These are phyloP conservation scores for Phylloscopus trochilus DNA, from an alignment of 2,113 vertebrate species.

Conservation along the genomic window DNA sequence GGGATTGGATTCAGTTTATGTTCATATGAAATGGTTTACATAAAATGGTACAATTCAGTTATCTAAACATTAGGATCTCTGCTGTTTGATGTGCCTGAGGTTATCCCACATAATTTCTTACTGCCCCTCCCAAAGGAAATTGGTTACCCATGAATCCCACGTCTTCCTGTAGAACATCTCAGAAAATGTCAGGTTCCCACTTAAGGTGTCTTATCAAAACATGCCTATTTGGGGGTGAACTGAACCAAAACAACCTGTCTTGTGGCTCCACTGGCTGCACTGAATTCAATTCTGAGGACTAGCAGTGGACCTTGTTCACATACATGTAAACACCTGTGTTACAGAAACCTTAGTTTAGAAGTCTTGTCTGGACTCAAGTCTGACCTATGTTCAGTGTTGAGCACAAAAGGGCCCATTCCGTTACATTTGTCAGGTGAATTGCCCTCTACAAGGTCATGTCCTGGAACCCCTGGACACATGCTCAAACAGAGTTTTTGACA, in stretches of 20 bases:
- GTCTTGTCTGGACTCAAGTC: neutral
- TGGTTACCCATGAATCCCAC: neutral
- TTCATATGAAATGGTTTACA: neutral
- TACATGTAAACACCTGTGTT: neutral
- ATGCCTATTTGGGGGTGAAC: neutral
- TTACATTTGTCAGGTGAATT: neutral
- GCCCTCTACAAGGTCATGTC: neutral
- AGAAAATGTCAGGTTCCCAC: neutral
- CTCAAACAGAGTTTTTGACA: neutral
- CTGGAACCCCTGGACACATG: neutral
- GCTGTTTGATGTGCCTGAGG: neutral
- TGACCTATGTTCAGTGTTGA: neutral
- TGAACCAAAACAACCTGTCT: too few species aligned
- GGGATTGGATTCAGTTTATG: neutral
- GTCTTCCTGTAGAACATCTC: neutral
- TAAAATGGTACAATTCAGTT: neutral
- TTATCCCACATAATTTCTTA: neutral
- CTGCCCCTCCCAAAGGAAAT: neutral
- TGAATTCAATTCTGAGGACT: neutral
- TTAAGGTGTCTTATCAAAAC: neutral
- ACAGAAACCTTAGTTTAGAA: neutral
- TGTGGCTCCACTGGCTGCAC: neutral
- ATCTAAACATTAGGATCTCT: neutral
- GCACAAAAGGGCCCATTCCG: neutral
- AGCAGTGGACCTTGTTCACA: neutral